These are phyloP conservation scores for Galeruca laticollis DNA, from an alignment of 2,888 invertebrate species.

Conservation along the genomic window DNA sequence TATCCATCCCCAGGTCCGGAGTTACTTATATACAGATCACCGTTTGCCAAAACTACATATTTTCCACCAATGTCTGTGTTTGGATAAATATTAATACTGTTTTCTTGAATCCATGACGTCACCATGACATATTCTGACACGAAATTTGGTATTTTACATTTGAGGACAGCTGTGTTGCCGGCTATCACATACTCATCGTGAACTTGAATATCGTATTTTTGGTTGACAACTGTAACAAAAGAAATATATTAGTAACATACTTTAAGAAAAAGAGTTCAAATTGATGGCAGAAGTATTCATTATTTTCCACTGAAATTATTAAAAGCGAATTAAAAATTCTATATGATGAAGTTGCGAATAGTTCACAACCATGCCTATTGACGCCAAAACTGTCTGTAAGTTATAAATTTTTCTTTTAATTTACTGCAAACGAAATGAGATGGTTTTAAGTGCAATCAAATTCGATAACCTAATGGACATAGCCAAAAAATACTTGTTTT, in stretches of 20 bases:
- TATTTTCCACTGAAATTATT: too few relatives aligned
- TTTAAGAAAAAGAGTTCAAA: too few relatives aligned
- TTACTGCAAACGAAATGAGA: too few relatives aligned
- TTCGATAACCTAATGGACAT: too few relatives aligned
- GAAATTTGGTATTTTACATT: constrained; percentile 90
- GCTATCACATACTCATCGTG: constrained; percentile 92
- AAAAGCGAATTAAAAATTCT: too few relatives aligned
- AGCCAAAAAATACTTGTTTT: too few relatives aligned
- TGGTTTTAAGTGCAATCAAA: too few relatives aligned
- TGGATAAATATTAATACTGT: constrained; percentile 82
- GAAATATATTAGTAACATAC: neutral
- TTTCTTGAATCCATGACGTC: constrained; percentile 91
- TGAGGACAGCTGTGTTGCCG: constrained; percentile 90
- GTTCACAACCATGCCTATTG: too few relatives aligned
- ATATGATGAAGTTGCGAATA: too few relatives aligned
- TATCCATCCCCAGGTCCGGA: constrained; percentile 83
- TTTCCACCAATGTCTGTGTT: constrained; percentile 81
- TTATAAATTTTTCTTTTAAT: too few relatives aligned
- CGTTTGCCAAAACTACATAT: constrained; percentile 83
- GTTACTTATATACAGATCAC: constrained; percentile 86
- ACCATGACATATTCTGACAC: constrained; percentile 89
- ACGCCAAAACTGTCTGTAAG: too few relatives aligned
- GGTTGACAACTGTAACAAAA: constrained; percentile 79
- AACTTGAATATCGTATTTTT: constrained; percentile 90
- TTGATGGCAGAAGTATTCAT: too few relatives aligned